A percentile compares a stretch with the other conserved stretches of the same genome.
phyloP scores from a whole-genome alignment of 2,888 invertebrate genomes.

The Watsonalla binaria region DNA sequence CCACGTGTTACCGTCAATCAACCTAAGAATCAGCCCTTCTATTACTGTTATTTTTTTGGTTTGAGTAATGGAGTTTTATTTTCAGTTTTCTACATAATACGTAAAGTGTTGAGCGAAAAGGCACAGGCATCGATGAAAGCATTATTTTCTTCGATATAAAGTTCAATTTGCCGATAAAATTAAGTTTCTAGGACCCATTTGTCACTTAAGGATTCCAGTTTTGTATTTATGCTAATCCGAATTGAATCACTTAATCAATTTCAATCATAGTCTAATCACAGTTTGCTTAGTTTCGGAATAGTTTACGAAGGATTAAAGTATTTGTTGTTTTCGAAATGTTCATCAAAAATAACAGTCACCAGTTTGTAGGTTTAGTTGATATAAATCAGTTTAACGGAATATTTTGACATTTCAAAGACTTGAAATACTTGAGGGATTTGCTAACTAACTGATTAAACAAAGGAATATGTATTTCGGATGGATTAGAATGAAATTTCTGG shows the following conservation, averaged over 20 bases:
- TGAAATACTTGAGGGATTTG: too few species aligned
- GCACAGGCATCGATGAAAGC: neutral
- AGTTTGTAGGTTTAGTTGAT: too few species aligned
- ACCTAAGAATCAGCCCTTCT: too few species aligned
- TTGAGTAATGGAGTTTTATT: slow-evolving; percentile 1
- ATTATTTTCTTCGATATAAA: too few species aligned
- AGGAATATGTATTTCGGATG: neutral
- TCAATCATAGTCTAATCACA: neutral
- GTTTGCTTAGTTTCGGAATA: neutral
- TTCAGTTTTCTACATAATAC: neutral
- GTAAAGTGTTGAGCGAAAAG: neutral
- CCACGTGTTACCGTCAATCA: too few species aligned
- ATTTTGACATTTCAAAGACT: too few species aligned
- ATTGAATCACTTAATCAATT: neutral
- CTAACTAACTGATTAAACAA: too few species aligned
- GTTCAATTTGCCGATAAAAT: neutral
- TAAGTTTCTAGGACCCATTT: neutral
- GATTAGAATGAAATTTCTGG: neutral
- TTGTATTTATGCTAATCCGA: neutral
- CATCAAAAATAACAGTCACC: too few species aligned
- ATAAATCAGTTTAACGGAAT: too few species aligned
- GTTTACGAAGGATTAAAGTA: neutral
- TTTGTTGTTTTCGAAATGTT: too few species aligned
- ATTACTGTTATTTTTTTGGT: neutral
- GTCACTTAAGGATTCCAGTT: neutral